These are phyloP conservation scores for Etheostoma spectabile DNA, from an alignment of 2,113 vertebrate genomes.

Conservation along the genomic window DNA sequence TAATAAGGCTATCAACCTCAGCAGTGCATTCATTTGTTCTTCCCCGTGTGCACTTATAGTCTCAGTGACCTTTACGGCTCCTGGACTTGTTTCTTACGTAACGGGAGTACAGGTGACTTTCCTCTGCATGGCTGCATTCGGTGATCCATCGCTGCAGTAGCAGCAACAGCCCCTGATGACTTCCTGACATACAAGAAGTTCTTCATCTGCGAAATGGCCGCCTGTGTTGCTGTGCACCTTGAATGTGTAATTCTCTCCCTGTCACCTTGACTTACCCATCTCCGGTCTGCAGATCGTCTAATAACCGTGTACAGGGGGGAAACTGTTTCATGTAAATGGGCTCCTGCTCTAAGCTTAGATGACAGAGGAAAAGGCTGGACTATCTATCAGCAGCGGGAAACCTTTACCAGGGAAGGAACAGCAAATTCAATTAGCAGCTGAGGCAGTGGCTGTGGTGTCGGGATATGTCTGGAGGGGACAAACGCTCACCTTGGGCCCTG, in stretches of 20 bases:
- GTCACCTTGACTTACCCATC: slow-evolving; percentile 55
- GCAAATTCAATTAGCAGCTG: slow-evolving; percentile 51
- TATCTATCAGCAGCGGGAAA: slow-evolving; percentile 43
- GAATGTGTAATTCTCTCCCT: slow-evolving; percentile 43
- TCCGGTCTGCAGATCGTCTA: slow-evolving; percentile 23
- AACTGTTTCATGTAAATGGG: slow-evolving; percentile 57
- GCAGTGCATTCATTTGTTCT: slow-evolving; percentile 37
- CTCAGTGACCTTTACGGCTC: slow-evolving; percentile 47
- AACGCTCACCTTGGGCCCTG: slow-evolving; percentile 11
- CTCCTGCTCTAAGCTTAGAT: slow-evolving; percentile 35
- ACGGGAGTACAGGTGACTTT: slow-evolving; percentile 48
- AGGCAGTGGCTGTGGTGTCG: slow-evolving; percentile 10
- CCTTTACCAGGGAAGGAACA: slow-evolving; percentile 27
- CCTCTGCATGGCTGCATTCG: slow-evolving; percentile 42
- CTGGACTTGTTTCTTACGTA: slow-evolving; percentile 38
- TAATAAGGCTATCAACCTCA: slow-evolving; percentile 32
- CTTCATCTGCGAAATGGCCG: slow-evolving; percentile 53
- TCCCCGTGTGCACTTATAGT: slow-evolving; percentile 34
- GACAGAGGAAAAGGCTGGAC: slow-evolving; percentile 21
- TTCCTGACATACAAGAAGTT: slow-evolving; percentile 58
- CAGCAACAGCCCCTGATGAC: slow-evolving; percentile 38
- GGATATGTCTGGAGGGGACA: slow-evolving; percentile 49
- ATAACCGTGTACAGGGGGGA: slow-evolving; percentile 16
- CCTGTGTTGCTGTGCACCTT: slow-evolving; percentile 44
- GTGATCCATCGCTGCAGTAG: slow-evolving; percentile 9